A percentile compares a stretch with the other conserved stretches of the same genome.
These are phyloP conservation scores for Oreochromis aureus DNA, from an alignment of 2,113 vertebrate genomes.

Conservation along the genomic window DNA sequence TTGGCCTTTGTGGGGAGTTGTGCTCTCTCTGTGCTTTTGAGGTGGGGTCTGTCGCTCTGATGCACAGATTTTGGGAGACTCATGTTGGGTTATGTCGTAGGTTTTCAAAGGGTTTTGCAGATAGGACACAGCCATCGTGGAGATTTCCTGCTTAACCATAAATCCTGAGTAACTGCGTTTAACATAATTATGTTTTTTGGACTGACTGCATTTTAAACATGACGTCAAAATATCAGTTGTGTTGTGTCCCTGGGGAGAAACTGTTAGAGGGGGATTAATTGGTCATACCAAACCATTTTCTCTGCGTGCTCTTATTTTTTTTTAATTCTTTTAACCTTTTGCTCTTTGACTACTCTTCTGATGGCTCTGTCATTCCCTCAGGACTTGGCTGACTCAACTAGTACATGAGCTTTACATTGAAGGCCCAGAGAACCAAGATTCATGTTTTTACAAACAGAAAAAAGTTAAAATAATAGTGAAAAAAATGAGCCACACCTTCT, in stretches of 20 bases:
- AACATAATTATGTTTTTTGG: background rate
- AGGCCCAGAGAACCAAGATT: background rate
- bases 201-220: background rate
- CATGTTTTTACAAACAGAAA: background rate
- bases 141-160: background rate
- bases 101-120: background rate
- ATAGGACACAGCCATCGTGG: background rate
- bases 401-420: background rate
- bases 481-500: background rate
- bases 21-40: background rate
- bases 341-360: background rate
- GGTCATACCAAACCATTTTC: background rate
- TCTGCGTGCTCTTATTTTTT: background rate
- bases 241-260: background rate
- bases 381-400: background rate
- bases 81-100: background rate
- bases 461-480: background rate
- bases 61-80: background rate
- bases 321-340: background rate
- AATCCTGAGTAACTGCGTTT: background rate
- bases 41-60: background rate
- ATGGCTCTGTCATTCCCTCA: background rate
- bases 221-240: fast-evolving
- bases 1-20: background rate
- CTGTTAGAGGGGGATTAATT: background rate